Base-by-base conservation (phyloP, 2,888 invertebrate species). In the Strigamia transsilvanica region DNA sequence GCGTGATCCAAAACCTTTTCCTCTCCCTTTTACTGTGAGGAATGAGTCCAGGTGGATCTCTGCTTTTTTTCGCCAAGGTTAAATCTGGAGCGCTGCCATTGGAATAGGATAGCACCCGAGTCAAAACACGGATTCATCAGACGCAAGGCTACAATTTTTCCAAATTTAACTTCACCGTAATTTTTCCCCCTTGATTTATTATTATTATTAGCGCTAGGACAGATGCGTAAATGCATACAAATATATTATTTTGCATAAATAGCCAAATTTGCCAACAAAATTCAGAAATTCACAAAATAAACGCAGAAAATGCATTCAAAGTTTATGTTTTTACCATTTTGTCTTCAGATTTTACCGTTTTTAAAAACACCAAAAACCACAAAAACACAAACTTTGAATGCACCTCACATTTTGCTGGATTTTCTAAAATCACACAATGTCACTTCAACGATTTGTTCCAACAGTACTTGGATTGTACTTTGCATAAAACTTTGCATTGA, bases 1-100 rank as follows among this genome's bases (percentile, higher is more conserved):
- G 61, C 61, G 7, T n/a, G 61, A 21, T 18, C 13, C 0, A 5
- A n/a, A 10, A 7, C 23, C 5, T 18, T 21, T 61, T 61, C 18
- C 21, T 61, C 61, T 21, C 10, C n/a, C 21, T 61, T 61, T 61
- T n/a, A 61, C 13, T 23, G 61, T 61, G 61, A 61, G 7, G 61
- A 61, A 61, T 61, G 61, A 21, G 61, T 61, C 61, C 61, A 61
- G 61, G 61, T 61, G 61, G 61, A 61, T 61, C 23, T 51, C 51
- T 61, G 61, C 18, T 61, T 61, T 61, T 27, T 61, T 61, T 61
- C 61, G n/a, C 18, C 3, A 18, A 61, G 56, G 23, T 61, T 61
- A 61, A 61, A 61, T 61, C 61, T 61, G 61, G 61, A 61, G 10
- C 2, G 1, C 61, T 61, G 61, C 61, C 61, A 61, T 61, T 61